phyloP scores from a whole-genome alignment of 2,888 invertebrate species.

The Rhabditoides inermis region DNA sequence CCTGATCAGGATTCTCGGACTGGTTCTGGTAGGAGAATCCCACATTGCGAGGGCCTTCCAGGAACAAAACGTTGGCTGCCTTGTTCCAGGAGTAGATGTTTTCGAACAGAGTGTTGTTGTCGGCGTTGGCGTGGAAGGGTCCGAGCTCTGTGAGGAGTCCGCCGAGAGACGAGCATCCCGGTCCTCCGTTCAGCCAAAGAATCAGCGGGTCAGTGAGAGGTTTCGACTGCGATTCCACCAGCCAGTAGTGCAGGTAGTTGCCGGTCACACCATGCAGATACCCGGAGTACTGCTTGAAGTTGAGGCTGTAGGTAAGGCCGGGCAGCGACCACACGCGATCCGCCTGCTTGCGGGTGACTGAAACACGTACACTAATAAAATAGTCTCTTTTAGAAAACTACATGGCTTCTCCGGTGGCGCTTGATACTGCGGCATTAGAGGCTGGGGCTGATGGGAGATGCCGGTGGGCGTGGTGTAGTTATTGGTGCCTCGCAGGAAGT shows the following conservation, averaged over 20 bases:
- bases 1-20: constrained; percentile 23
- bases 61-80: constrained; percentile 56
- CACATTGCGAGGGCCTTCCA: constrained; percentile 58
- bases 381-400: constrained; percentile 7
- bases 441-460: constrained; percentile 10
- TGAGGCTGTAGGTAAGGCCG: constrained; percentile 37
- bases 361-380: too few species aligned
- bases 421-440: constrained; percentile 14
- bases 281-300: constrained; percentile 56
- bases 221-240: too few species aligned
- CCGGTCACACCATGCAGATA: constrained; percentile 41
- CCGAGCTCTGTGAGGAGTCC: neutral
- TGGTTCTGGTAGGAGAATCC: constrained; percentile 55
- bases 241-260: constrained; percentile 55
- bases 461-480: constrained; percentile 22
- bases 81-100: constrained; percentile 47
- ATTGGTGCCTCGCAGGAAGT: constrained; percentile 23
- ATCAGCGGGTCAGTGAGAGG: too few species aligned
- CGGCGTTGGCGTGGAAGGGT: constrained; percentile 20
- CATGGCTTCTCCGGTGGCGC: constrained; percentile 16
- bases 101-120: constrained; percentile 31
- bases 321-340: constrained; percentile 33
- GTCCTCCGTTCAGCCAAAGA: too few species aligned
- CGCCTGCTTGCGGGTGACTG: constrained; percentile 32
- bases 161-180: neutral